A percentile compares a stretch with the other conserved stretches of the same genome.
phyloP scores from a whole-genome alignment of 2,113 vertebrate genomes.

The Aphyosemion australe region DNA sequence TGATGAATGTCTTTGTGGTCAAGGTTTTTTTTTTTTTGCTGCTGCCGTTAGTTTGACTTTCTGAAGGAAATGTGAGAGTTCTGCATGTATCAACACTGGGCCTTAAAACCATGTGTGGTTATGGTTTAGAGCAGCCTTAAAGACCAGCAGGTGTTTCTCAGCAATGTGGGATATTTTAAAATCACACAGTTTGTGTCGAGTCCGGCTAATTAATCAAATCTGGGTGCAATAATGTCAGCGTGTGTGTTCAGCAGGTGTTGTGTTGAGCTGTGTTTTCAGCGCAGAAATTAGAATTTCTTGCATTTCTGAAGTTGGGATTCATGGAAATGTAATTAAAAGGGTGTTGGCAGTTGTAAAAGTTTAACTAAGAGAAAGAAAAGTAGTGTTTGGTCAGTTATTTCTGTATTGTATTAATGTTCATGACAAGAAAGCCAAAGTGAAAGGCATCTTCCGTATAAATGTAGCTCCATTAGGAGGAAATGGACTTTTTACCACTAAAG shows the following conservation, averaged over 20 bases:
- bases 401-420: no score
- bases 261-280: not conserved
- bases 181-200: not conserved
- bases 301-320: no score
- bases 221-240: not conserved
- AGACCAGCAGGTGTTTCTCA: not conserved
- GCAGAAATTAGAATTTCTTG: not conserved
- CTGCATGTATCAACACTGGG: constrained; percentile 18
- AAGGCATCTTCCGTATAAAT: no score
- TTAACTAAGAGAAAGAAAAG: no score
- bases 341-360: no score
- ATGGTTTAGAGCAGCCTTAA: not conserved
- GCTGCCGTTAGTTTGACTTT: constrained; percentile 34
- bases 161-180: constrained; percentile 14
- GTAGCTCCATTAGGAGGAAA: no score
- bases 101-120: constrained; percentile 7
- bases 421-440: no score
- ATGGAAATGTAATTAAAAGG: no score
- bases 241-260: not conserved
- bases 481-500: no score
- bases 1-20: constrained; percentile 42
- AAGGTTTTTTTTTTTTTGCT: constrained; percentile 40
- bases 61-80: not conserved
- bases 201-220: not conserved
- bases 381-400: no score